Base-by-base conservation (phyloP, 2,797 vertebrate genomes). In the Silurus aristotelis region DNA sequence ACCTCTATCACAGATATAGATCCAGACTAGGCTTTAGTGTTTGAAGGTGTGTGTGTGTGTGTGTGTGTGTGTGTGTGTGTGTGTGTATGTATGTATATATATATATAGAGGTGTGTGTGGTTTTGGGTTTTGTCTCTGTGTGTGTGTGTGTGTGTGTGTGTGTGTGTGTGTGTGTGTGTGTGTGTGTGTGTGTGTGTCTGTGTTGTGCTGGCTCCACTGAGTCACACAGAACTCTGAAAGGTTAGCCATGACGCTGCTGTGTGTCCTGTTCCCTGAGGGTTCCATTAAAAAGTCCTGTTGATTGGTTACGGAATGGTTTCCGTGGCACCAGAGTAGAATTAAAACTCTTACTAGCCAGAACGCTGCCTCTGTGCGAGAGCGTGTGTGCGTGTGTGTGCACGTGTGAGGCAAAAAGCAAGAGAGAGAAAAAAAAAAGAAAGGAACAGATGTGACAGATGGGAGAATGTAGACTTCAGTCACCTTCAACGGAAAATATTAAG, bases 381-480 rank as follows among this genome's bases (percentile, higher is more conserved):
- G 60, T 80, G 78, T 80, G 61, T 25, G 46, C 2, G 19, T 22
- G 48, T 75, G 71, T 76, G 82, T 83, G 71, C 76, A 71, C 91
- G 85, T 88, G 90, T 92, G 92, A 91, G 83, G 92, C 89, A 90
- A 90, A 92, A 91, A 89, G 89, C 90, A 90, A 91, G 91, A 38
- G 31, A 31, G 27, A 27, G n/a, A 31, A 14, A 87, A 88, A 91
- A 90, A 43, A 78, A 66, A 82, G 80, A 72, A 72, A 64, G 12
- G 77, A 93, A 91, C 94, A 94, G 93, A 94, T 94, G 93, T 92
- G 93, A 89, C 93, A 89, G 93, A 93, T 87, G 92, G 91, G 89
- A 90, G 89, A 93, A 94, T 94, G 93, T 93, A 94, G 93, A 93
- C 91, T 92, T 94, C 91, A 91, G 92, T 90, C 92, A 91, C 91